phyloP scores from a whole-genome alignment of 2,113 vertebrate species.

The Isurus oxyrinchus region DNA sequence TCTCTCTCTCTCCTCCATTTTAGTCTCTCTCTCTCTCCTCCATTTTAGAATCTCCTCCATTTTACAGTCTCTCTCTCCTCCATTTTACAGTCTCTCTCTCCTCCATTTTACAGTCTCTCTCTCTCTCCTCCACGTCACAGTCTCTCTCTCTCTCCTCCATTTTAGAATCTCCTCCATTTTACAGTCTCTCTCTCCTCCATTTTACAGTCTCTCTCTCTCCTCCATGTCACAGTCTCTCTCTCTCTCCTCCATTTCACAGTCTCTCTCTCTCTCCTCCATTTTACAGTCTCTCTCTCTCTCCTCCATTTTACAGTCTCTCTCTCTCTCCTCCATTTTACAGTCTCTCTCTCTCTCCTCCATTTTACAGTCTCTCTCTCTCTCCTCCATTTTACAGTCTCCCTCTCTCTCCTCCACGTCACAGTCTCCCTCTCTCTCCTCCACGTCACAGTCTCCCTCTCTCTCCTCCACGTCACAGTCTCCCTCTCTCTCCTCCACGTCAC shows the following conservation, averaged over 20 bases:
- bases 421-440: too few relatives aligned
- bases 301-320: accelerated
- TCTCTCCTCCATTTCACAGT: accelerated
- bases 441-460: too few relatives aligned
- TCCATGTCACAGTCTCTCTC: accelerated
- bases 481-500: not conserved
- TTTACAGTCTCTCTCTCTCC: not conserved
- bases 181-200: not conserved
- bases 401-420: not conserved
- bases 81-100: too few relatives aligned
- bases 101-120: too few relatives aligned
- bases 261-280: too few relatives aligned
- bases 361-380: accelerated
- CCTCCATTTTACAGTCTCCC: accelerated
- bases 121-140: too few relatives aligned
- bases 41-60: too few relatives aligned
- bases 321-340: not conserved
- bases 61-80: too few relatives aligned
- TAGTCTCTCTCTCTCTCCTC: too few relatives aligned
- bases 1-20: too few relatives aligned
- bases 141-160: accelerated
- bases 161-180: not conserved
- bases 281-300: accelerated
- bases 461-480: too few relatives aligned
- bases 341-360: not conserved